A percentile compares a stretch with the other conserved stretches of the same genome.
Evolutionary conservation across 2,113 vertebrate species (phyloP).

Genomic region (Microcebus lehilahytsara): DNA sequence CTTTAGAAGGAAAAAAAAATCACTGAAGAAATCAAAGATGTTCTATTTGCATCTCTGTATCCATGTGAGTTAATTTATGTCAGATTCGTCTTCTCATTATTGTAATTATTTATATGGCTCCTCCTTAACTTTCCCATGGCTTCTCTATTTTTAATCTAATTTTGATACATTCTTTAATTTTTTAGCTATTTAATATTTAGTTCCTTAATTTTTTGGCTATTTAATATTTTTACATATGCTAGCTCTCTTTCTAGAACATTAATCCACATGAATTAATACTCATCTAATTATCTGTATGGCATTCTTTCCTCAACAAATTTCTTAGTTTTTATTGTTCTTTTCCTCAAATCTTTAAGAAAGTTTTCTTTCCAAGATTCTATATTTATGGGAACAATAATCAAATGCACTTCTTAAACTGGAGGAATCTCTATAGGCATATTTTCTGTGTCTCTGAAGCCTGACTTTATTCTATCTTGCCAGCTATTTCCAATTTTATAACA

Average conservation of each 20-base stretch:
- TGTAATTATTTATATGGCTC: neutral
- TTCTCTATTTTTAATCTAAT: neutral
- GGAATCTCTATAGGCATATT: neutral
- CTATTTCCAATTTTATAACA: neutral
- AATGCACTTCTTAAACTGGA: slow-evolving; percentile 19
- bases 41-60: neutral
- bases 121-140: neutral
- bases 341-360: neutral
- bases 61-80: neutral
- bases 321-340: neutral
- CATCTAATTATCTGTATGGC: neutral
- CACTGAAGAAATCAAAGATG: neutral
- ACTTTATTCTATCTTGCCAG: neutral
- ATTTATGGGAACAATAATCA: neutral
- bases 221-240: neutral
- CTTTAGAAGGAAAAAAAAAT: neutral
- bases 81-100: neutral
- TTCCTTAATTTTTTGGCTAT: neutral
- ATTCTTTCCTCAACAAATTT: neutral
- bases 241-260: neutral
- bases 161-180: neutral
- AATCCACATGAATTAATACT: neutral
- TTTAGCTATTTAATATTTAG: neutral
- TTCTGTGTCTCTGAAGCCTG: neutral
- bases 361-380: neutral